Evolutionary conservation across 2,888 invertebrate species (phyloP), one percentile per base, ranked within the genome.

Genomic region (Perithous albicinctus): DNA sequence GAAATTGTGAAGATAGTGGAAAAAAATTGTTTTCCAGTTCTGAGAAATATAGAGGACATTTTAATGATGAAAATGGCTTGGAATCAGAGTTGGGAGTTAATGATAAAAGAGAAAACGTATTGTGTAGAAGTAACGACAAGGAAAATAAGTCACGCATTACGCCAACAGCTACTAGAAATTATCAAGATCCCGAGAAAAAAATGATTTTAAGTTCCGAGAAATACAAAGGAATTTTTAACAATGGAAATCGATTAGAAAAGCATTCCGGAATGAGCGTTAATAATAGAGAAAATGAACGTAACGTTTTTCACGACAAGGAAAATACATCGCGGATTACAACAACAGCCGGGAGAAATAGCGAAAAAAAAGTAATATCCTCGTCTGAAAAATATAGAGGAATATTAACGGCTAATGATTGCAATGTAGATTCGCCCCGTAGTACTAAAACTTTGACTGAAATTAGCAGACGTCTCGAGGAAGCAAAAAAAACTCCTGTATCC

Each of bases 331-430:
- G 10, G 1, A 6, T 54, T 2, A 54, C 54, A 26, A 26, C 54
- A 5, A 29, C 54, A 29, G 8, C 51, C 0, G 5, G 29, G 6
- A 54, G 6, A 29, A 54, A 54, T 6, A 4, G 8, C 5, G 54
- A 6, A 10, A 54, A 54, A 54, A 54, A 29, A 29, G 26, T 54
- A 4, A 29, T 54, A 6, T n/a, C n/a, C n/a, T n/a, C n/a, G n/a
- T n/a, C n/a, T n/a, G n/a, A 29, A 4, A 48, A 35, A 56, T 23
- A 38, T 20, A 12, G 35, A 59, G 61, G 67, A 38, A 38, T 79
- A 56, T 48, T 82, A 8, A 64, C 78, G 1, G 78, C 75, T 2
- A 82, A 78, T 32, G 38, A 26, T 3, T 63, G 63, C 12, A 82
- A 82, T 15, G 43, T 74, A 12, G 32, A 63, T 10, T 26, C 38